These are phyloP conservation scores for Carabus problematicus DNA, from an alignment of 2,888 invertebrate genomes.

Conservation along the genomic window DNA sequence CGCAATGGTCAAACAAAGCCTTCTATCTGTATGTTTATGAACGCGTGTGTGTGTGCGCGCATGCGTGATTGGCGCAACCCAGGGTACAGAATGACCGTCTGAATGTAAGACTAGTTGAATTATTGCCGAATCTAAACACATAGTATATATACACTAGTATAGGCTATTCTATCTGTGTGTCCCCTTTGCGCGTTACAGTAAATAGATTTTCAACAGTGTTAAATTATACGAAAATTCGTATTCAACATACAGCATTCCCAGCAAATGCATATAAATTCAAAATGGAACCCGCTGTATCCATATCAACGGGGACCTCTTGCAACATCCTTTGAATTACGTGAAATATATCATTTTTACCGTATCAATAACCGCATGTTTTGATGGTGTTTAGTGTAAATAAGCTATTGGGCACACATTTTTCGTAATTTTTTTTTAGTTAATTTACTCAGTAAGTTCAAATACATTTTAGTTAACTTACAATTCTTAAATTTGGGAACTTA, in stretches of 20 bases:
- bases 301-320: conserved; percentile 1
- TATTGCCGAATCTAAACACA: conserved; percentile 33
- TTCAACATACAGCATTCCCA: conserved; percentile 19
- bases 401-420: too few species aligned
- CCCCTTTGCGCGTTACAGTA: conserved; percentile 38
- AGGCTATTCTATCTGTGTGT: conserved; percentile 25
- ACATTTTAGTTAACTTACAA: too few species aligned
- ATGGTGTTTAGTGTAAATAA: too few species aligned
- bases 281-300: conserved; percentile 1
- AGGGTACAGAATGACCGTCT: neutral
- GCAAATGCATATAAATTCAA: conserved; percentile 16
- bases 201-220: conserved; percentile 41
- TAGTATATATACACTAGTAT: neutral
- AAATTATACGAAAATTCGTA: conserved; percentile 43
- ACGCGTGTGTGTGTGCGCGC: conserved; percentile 5
- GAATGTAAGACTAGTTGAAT: conserved; percentile 27
- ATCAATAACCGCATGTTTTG: too few species aligned
- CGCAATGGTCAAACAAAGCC: conserved; percentile 13
- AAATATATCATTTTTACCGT: conserved; percentile 24
- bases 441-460: too few species aligned
- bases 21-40: conserved; percentile 15
- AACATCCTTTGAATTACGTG: conserved; percentile 36
- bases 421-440: too few species aligned
- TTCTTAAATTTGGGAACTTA: too few species aligned
- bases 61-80: conserved; percentile 4